These are phyloP conservation scores for Caenorhabditis sp. DNA, from an alignment of 2,888 invertebrate genomes.

Conservation along the genomic window DNA sequence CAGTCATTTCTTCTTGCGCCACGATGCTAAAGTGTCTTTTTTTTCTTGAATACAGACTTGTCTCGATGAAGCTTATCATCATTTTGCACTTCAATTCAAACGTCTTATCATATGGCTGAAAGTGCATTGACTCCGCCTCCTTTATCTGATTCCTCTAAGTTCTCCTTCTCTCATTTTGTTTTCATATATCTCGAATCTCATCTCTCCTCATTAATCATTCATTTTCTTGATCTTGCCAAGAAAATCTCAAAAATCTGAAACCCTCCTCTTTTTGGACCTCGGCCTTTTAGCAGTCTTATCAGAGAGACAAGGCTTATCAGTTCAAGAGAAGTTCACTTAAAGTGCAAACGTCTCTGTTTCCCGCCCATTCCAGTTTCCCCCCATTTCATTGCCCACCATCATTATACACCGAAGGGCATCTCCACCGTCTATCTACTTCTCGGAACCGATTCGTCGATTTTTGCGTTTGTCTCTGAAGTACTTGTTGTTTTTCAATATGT, in stretches of 20 bases:
- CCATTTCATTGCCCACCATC: background rate
- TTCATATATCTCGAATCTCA: constrained; percentile 4
- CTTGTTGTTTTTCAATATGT: constrained; percentile 60
- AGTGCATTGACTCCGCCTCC: constrained; percentile 20
- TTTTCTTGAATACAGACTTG: background rate
- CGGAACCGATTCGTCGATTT: constrained; percentile 55
- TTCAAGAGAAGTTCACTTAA: constrained; percentile 27
- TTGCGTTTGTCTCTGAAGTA: constrained; percentile 52
- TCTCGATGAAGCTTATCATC: constrained; percentile 32
- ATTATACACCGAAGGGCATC: constrained; percentile 25
- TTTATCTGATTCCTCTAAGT: background rate
- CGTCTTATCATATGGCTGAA: constrained; percentile 1
- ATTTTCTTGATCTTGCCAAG: background rate
- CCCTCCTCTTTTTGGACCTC: background rate
- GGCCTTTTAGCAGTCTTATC: constrained; percentile 6
- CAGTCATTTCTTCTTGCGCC: constrained; percentile 42
- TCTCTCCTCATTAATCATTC: constrained; percentile 23
- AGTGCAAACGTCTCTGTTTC: constrained; percentile 30
- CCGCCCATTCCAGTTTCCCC: constrained; percentile 17
- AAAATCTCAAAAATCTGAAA: constrained; percentile 11
- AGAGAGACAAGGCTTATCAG: constrained; percentile 13
- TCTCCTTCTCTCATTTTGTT: background rate
- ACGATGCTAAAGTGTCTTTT: constrained; percentile 9
- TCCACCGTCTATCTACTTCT: constrained; percentile 31
- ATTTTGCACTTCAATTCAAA: constrained; percentile 34